Evolutionary conservation across 2,113 vertebrate species (phyloP).

Genomic region (Neomonachus schauinslandi): DNA sequence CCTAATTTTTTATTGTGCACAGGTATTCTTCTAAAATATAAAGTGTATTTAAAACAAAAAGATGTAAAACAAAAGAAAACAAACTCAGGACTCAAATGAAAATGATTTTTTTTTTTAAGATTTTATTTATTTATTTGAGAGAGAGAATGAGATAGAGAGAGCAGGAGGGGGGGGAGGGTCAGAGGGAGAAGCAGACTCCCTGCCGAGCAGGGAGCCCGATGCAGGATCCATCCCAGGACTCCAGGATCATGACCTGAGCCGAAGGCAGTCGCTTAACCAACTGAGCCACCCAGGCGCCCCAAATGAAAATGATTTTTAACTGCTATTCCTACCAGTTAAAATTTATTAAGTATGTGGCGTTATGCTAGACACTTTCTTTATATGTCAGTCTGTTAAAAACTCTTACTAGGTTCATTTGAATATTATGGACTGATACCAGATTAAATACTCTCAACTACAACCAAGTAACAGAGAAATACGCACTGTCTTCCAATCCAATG

Average conservation of each 20-base stretch:
- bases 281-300: no score
- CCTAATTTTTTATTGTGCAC: neutral
- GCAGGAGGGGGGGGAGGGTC: no score
- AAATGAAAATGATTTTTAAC: slow-evolving; percentile 1
- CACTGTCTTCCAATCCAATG: neutral
- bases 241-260: no score
- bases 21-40: neutral
- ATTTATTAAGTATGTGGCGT: neutral
- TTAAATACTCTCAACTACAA: neutral
- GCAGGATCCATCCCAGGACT: no score
- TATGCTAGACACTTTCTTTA: neutral
- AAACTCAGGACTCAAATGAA: neutral
- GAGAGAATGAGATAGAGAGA: no score
- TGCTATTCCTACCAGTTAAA: slow-evolving; percentile 13
- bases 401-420: neutral
- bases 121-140: no score
- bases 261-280: no score
- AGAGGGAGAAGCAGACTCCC: no score
- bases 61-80: neutral
- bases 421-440: neutral
- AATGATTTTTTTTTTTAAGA: neutral
- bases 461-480: neutral
- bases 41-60: slow-evolving; percentile 12
- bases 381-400: neutral
- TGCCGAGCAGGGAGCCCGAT: no score